Conservation (phyloP, 2,888 invertebrate genomes). For the Acrocyrtus sp. region DNA sequence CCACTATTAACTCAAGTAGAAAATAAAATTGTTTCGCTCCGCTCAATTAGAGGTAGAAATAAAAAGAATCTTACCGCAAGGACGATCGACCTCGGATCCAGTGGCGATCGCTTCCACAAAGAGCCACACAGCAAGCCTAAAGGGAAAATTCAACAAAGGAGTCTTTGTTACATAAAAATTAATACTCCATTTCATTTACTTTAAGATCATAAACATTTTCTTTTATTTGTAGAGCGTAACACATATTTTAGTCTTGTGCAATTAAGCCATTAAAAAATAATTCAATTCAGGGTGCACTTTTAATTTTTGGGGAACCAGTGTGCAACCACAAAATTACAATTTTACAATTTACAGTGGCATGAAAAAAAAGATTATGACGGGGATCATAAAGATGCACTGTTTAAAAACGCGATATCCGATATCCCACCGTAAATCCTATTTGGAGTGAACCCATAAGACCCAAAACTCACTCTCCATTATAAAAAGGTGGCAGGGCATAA, state of each 20-base stretch:
- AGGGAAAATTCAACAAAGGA: conserved; percentile 11
- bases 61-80: conserved; percentile 31
- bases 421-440: too few species aligned
- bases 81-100: conserved; percentile 21
- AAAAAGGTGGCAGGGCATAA: too few species aligned
- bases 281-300: not conserved
- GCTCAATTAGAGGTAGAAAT: not conserved
- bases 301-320: not conserved
- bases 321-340: too few species aligned
- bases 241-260: not conserved
- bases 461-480: too few species aligned
- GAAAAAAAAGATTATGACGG: too few species aligned
- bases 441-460: too few species aligned
- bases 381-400: too few species aligned
- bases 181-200: not conserved
- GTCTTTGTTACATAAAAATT: not conserved
- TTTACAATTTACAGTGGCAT: too few species aligned
- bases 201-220: too few species aligned
- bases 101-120: conserved; percentile 23
- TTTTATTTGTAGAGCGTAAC: not conserved
- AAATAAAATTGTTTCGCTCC: not conserved
- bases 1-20: too few species aligned
- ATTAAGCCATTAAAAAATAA: not conserved
- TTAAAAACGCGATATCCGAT: too few species aligned
- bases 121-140: conserved; percentile 32